A percentile compares a stretch with the other conserved stretches of the same genome.
Conservation (phyloP, 2,797 vertebrate genomes). For the Pelodytes ibericus region DNA sequence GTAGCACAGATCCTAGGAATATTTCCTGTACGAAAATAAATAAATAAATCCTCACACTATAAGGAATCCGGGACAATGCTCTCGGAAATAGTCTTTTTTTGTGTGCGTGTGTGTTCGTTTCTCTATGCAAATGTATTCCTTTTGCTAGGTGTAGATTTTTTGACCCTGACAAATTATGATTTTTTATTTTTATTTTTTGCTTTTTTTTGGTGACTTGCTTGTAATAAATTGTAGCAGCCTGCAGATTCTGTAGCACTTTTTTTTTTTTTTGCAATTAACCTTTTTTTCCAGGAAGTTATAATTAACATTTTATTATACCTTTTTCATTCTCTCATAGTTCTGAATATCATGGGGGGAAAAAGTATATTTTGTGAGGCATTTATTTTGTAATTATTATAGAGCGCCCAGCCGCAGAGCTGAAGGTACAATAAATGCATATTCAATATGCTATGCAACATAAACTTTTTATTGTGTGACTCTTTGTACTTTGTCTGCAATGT, state of each 20-base stretch:
- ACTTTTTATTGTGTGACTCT: constrained; percentile 9
- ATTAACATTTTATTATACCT: constrained; percentile 31
- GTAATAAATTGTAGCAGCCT: constrained; percentile 9
- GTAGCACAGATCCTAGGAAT: constrained; percentile 35
- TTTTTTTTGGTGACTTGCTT: constrained; percentile 9
- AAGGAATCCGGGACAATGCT: not conserved
- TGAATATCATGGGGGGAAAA: constrained; percentile 6
- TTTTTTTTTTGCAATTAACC: constrained; percentile 32
- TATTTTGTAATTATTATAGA: constrained; percentile 31
- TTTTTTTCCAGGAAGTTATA: constrained; percentile 37
- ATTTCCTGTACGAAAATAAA: not conserved
- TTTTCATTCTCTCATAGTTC: constrained; percentile 4
- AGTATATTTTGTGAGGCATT: constrained; percentile 18
- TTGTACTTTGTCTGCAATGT: constrained; percentile 6
- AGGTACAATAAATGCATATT: constrained; percentile 44
- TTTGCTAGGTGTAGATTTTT: not conserved
- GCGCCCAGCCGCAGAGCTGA: constrained; percentile 12
- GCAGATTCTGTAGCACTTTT: not conserved
- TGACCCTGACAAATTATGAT: not conserved
- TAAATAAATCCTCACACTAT: constrained; percentile 20
- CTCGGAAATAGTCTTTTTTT: no score
- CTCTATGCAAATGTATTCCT: no score
- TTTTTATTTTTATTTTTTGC: no score
- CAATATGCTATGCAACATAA: constrained; percentile 47
- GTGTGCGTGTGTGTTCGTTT: not conserved